Evolutionary conservation across 2,113 vertebrate species (phyloP).

Genomic region (Vidua chalybeata): DNA sequence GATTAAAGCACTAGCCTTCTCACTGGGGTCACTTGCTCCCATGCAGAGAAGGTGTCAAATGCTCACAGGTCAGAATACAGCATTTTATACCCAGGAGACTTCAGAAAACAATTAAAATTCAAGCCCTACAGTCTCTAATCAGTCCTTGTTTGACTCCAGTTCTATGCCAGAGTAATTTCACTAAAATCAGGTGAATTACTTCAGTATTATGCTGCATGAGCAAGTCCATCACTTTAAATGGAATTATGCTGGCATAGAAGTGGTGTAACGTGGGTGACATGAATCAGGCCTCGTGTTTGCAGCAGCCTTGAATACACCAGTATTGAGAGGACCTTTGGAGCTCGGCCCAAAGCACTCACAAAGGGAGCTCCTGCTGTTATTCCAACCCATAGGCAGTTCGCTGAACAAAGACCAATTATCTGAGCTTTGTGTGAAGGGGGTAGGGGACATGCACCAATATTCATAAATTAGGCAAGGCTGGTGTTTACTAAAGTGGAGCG

Average conservation of each 20-base stretch:
- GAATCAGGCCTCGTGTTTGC: constrained; percentile 50
- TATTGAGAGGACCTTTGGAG: constrained; percentile 64
- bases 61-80: not conserved
- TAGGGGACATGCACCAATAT: constrained; percentile 64
- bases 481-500: constrained; percentile 48
- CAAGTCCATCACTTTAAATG: constrained; percentile 33
- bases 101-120: constrained; percentile 30
- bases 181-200: constrained; percentile 52
- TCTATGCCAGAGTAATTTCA: constrained; percentile 34
- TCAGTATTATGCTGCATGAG: constrained; percentile 26
- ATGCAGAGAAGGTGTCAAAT: not conserved
- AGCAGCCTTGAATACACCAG: constrained; percentile 53
- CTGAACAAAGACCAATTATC: constrained; percentile 64
- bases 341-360: constrained; percentile 68
- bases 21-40: not conserved
- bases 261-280: constrained; percentile 29
- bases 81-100: not conserved
- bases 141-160: constrained; percentile 24
- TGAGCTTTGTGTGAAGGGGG: constrained; percentile 61
- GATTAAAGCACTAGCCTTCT: not conserved
- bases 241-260: constrained; percentile 37
- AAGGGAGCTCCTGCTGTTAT: constrained; percentile 66
- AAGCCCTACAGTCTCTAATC: not conserved
- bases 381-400: constrained; percentile 63
- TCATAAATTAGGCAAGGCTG: constrained; percentile 63